Evolutionary conservation across 2,888 invertebrate species (phyloP).

Genomic region (Conistra vaccinii): DNA sequence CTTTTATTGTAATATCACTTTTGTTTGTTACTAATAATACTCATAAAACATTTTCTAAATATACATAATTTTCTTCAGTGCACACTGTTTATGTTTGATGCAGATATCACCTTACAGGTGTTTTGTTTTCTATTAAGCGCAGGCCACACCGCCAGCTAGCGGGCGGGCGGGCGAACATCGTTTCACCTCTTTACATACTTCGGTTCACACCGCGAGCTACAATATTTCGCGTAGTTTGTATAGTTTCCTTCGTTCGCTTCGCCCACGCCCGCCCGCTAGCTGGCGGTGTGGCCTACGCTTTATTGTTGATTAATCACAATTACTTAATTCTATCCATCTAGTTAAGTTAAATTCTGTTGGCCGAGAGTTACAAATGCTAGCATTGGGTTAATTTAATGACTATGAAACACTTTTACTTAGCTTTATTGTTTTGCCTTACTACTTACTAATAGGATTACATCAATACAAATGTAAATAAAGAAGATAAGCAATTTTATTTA

Average conservation of each 20-base stretch:
- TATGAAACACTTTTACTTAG: constrained; percentile 33
- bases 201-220: too few relatives aligned
- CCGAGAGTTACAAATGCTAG: constrained; percentile 17
- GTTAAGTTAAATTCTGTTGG: constrained; percentile 16
- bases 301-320: constrained; percentile 20
- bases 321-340: constrained; percentile 19
- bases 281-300: too few relatives aligned
- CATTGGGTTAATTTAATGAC: constrained; percentile 13
- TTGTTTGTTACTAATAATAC: constrained; percentile 63
- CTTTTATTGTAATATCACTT: constrained; percentile 43
- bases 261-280: too few relatives aligned
- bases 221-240: too few relatives aligned
- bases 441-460: constrained; percentile 49
- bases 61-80: constrained; percentile 41
- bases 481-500: constrained; percentile 42
- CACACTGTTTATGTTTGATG: constrained; percentile 38
- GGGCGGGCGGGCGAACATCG: too few relatives aligned
- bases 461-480: constrained; percentile 46
- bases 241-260: too few relatives aligned
- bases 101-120: constrained; percentile 2
- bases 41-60: constrained; percentile 47
- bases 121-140: constrained; percentile 11
- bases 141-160: too few relatives aligned
- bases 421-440: constrained; percentile 41
- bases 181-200: too few relatives aligned